phyloP scores from a whole-genome alignment of 1,140 invertebrate species.

The Sitodiplosis mosellana region DNA sequence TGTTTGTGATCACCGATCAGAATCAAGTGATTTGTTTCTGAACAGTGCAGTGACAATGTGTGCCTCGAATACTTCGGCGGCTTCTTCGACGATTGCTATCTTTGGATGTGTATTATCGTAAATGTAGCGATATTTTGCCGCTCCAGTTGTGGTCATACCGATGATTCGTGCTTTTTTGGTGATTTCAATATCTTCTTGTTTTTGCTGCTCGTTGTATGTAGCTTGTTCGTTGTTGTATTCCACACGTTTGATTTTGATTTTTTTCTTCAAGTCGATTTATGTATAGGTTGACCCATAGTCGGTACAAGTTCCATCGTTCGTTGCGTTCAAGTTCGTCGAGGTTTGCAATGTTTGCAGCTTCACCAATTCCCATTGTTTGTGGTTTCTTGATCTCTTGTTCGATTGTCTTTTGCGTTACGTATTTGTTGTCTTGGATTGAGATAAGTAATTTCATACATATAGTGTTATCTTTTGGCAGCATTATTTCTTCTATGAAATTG shows the following conservation, averaged over 20 bases:
- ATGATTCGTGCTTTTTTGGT: constrained; percentile 25
- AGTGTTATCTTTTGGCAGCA: too few relatives aligned
- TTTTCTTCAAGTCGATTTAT: neutral
- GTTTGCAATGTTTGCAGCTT: neutral
- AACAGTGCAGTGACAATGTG: constrained; percentile 55
- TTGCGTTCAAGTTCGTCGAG: neutral
- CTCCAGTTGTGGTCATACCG: constrained; percentile 62
- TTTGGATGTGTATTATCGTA: neutral
- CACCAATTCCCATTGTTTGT: neutral
- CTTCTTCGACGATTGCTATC: constrained; percentile 57
- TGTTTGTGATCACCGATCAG: constrained; percentile 69
- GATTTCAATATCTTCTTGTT: neutral
- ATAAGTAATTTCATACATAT: neutral
- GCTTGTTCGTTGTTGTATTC: neutral
- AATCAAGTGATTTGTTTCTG: constrained; percentile 60
- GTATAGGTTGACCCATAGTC: neutral
- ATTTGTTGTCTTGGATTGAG: too few relatives aligned
- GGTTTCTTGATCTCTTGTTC: neutral
- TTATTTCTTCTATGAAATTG: too few relatives aligned
- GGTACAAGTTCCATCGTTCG: neutral
- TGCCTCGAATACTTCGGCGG: constrained; percentile 64
- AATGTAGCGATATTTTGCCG: constrained; percentile 27
- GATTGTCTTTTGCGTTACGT: neutral
- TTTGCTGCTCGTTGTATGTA: neutral
- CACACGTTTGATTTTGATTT: neutral